Evolutionary conservation across 2,888 invertebrate genomes (phyloP), one percentile per base, ranked within the genome.

Genomic region (Eilema caniola): DNA sequence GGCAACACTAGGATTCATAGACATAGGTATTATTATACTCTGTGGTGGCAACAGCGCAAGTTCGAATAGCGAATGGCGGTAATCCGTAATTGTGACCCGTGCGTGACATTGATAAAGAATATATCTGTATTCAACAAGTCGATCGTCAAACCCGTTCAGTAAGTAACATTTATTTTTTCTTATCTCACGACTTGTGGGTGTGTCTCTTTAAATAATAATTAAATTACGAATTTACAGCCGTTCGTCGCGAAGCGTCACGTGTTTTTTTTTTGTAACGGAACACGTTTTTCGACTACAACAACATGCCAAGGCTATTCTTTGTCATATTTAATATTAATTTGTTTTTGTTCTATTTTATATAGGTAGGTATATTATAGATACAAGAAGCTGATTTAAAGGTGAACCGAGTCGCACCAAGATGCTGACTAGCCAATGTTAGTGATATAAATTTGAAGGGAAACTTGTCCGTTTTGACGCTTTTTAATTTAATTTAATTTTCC

Each of bases 121-220:
- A n/a, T n/a, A 59, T 2, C 1, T 16, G 7, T 33, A 16, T 56
- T 53, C 33, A 62, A 66, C 53, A 70, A 62, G 66, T 62, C 23
- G 62, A 28, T 66, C 65, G 31, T 33, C 11, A 70, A 70, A 70
- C 70, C 37, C 16, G 70, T 57, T 57, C 7, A 53, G 28, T 23
- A 3, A 70, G 66, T 66, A 66, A 66, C 70, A 70, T 70, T 70
- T 70, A 62, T 31, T 37, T 62, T 61, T 69, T 69, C 64, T 59
- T 60, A 31, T 65, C 28, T 41, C 62, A 8, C 16, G 41, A 59
- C 2, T 31, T 14, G 70, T 70, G 70, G 70, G 70, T 70, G 70
- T 70, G 70, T 70, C 70, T 47, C 37, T 66, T 62, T 65, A 31
- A 20, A 62, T 62, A 53, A 53, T 53, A 62, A 63, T 28, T 41